Conservation (phyloP, 2,113 vertebrate genomes). For the Heterocephalus glaber region DNA sequence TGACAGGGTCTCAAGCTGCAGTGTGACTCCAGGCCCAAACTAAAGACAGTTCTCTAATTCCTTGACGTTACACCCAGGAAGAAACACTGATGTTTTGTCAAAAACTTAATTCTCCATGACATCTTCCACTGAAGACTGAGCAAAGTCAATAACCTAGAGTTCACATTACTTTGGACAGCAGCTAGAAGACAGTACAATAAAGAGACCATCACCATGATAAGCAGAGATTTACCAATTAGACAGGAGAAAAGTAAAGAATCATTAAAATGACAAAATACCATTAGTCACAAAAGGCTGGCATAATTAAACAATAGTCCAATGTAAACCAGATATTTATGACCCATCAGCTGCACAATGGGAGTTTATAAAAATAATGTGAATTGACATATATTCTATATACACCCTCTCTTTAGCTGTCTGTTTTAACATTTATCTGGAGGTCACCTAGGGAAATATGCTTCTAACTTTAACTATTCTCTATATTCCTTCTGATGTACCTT, state of each 20-base stretch:
- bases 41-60: slow-evolving; percentile 81
- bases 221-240: slow-evolving; percentile 87
- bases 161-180: slow-evolving; percentile 85
- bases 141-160: slow-evolving; percentile 85
- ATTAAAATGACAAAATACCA: slow-evolving; percentile 83
- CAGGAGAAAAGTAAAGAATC: slow-evolving; percentile 85
- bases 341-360: slow-evolving; percentile 50
- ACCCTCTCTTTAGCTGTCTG: slow-evolving; percentile 44
- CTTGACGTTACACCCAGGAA: slow-evolving; percentile 75
- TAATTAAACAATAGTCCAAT: slow-evolving; percentile 81
- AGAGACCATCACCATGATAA: slow-evolving; percentile 85
- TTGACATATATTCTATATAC: neutral
- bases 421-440: slow-evolving; percentile 59
- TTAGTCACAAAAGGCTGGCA: slow-evolving; percentile 77
- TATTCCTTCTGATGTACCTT: neutral
- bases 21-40: slow-evolving; percentile 69
- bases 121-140: slow-evolving; percentile 82
- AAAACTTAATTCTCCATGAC: slow-evolving; percentile 87
- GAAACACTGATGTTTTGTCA: slow-evolving; percentile 84
- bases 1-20: slow-evolving; percentile 68
- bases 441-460: slow-evolving; percentile 15
- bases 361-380: slow-evolving; percentile 75
- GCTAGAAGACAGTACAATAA: slow-evolving; percentile 83
- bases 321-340: slow-evolving; percentile 80
- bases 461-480: slow-evolving; percentile 25